Percentiles rank a stretch among this genome's conserved stretches.
phyloP scores from a whole-genome alignment of 2,113 vertebrate species.

The Mormyrus iriodes region DNA sequence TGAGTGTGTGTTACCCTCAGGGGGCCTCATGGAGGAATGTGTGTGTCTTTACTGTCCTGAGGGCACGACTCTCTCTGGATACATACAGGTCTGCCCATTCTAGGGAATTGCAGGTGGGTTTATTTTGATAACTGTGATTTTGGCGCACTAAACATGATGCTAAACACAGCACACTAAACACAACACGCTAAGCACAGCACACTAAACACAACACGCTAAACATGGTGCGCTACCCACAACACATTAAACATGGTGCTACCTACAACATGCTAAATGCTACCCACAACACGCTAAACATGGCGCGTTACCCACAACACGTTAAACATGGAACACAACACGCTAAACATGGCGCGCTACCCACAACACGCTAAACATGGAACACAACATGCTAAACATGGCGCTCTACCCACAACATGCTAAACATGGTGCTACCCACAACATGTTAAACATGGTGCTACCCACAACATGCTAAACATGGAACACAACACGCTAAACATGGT shows the following conservation, averaged over 20 bases:
- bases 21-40: not conserved
- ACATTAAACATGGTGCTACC: not conserved
- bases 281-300: not conserved
- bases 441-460: too few species aligned
- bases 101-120: not conserved
- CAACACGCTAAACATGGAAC: not conserved
- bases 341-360: too few species aligned
- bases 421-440: too few species aligned
- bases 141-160: not conserved
- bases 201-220: not conserved
- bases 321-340: too few species aligned
- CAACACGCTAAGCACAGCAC: not conserved
- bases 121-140: not conserved
- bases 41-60: not conserved
- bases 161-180: not conserved
- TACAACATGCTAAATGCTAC: not conserved
- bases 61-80: not conserved
- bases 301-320: too few species aligned
- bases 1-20: not conserved
- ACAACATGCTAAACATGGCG: too few species aligned
- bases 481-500: not conserved
- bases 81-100: not conserved
- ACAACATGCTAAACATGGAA: too few species aligned
- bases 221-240: not conserved
- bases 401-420: too few species aligned